These are phyloP conservation scores for Mythimna ferrago DNA, from an alignment of 2,888 invertebrate genomes.

Conservation along the genomic window DNA sequence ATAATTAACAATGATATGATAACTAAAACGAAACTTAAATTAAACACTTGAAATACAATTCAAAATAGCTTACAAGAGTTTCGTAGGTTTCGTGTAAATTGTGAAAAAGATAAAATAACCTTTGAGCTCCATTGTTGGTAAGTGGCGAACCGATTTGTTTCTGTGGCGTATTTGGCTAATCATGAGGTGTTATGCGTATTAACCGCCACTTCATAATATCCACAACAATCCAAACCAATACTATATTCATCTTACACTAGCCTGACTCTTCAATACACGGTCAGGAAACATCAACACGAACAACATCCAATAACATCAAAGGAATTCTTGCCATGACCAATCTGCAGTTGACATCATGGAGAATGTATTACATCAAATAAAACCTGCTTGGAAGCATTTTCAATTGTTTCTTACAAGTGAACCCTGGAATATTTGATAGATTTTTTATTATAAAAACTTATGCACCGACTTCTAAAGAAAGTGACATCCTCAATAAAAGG, in stretches of 20 bases:
- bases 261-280: slow-evolving; percentile 45
- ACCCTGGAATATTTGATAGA: slow-evolving; percentile 47
- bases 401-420: slow-evolving; percentile 56
- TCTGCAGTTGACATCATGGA: slow-evolving; percentile 1
- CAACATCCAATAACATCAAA: slow-evolving; percentile 47
- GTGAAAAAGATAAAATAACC: slow-evolving; percentile 33
- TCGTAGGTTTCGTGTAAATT: slow-evolving; percentile 31
- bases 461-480: slow-evolving; percentile 27
- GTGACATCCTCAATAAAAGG: slow-evolving; percentile 50
- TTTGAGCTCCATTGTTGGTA: slow-evolving; percentile 23
- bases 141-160: slow-evolving; percentile 7
- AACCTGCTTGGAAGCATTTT: slow-evolving; percentile 50
- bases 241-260: slow-evolving; percentile 44
- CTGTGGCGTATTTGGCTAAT: not conserved
- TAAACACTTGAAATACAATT: slow-evolving; percentile 52
- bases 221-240: slow-evolving; percentile 26
- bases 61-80: slow-evolving; percentile 57
- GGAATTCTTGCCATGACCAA: slow-evolving; percentile 23
- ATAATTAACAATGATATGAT: slow-evolving; percentile 55
- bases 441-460: slow-evolving; percentile 25
- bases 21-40: slow-evolving; percentile 40
- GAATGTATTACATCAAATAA: slow-evolving; percentile 22
- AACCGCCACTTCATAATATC: slow-evolving; percentile 3
- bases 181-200: not conserved
- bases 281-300: slow-evolving; percentile 49